These are phyloP conservation scores for Drosophila mulleri DNA, from an alignment of 2,888 invertebrate genomes.

Conservation along the genomic window DNA sequence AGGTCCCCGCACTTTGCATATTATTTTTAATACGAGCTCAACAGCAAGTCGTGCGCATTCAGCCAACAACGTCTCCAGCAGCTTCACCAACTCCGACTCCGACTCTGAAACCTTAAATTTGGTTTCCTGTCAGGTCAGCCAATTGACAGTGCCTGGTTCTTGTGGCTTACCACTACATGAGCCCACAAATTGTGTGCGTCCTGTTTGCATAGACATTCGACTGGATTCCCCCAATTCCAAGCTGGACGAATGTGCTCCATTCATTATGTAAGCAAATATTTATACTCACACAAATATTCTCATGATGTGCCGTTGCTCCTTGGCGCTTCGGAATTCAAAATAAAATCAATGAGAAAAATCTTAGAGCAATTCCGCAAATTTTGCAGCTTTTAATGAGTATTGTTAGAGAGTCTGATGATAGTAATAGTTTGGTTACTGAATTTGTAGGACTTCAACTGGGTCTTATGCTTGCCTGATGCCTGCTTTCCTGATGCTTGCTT, in stretches of 20 bases:
- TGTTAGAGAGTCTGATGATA: background rate
- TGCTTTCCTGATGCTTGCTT: too few relatives aligned
- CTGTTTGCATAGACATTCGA: conserved; percentile 59
- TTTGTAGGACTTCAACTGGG: too few relatives aligned
- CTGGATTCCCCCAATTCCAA: background rate
- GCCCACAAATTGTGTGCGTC: conserved; percentile 26
- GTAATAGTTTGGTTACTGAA: too few relatives aligned
- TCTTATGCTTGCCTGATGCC: too few relatives aligned
- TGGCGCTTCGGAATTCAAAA: conserved; percentile 11
- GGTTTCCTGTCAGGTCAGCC: conserved; percentile 53
- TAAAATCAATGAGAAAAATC: background rate
- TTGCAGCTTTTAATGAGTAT: background rate
- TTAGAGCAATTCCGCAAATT: background rate
- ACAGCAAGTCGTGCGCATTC: conserved; percentile 54
- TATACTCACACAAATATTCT: conserved; percentile 14
- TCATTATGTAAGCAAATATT: conserved; percentile 66
- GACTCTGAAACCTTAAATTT: conserved; percentile 2
- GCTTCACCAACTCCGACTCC: background rate
- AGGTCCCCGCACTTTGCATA: conserved; percentile 84
- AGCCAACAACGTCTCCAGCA: conserved; percentile 19
- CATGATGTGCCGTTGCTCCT: background rate
- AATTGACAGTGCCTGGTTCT: conserved; percentile 39
- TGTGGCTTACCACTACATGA: conserved; percentile 45
- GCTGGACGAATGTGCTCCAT: conserved; percentile 5
- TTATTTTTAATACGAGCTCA: conserved; percentile 74